Conservation (phyloP, 1,140 invertebrate genomes). For the Macrobrachium rosenbergii region DNA sequence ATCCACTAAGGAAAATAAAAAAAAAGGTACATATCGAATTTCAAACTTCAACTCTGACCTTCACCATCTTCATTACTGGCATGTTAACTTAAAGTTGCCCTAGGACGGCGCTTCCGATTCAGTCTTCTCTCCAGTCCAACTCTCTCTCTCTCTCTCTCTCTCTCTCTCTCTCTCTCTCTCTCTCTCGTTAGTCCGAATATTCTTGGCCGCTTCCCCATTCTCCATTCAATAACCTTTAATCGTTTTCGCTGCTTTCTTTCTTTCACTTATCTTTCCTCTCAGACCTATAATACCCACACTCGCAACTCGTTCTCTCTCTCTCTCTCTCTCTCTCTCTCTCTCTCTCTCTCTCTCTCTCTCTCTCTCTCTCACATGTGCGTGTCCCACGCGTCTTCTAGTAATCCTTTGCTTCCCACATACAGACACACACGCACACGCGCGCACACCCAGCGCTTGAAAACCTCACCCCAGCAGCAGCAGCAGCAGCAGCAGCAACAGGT, state of each 20-base stretch:
- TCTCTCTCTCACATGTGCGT: background rate
- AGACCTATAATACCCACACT: too few relatives aligned
- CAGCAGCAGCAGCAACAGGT: too few relatives aligned
- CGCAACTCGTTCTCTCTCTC: background rate
- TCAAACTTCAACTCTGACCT: too few relatives aligned
- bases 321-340: background rate
- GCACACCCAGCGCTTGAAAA: too few relatives aligned
- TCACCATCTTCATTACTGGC: background rate
- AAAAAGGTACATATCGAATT: too few relatives aligned
- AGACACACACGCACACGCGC: background rate
- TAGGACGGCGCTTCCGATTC: too few relatives aligned
- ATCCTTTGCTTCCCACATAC: background rate
- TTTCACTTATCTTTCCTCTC: background rate
- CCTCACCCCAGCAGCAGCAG: too few relatives aligned
- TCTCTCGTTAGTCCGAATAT: background rate
- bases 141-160: slow-evolving; percentile 13
- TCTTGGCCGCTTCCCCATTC: background rate
- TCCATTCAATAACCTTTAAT: background rate
- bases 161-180: slow-evolving; percentile 3
- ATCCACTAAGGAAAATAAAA: too few relatives aligned
- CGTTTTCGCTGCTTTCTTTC: background rate
- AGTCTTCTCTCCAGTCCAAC: background rate
- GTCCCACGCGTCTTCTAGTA: background rate
- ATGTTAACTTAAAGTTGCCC: too few relatives aligned
- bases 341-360: background rate